These are phyloP conservation scores for Leucoma salicis DNA, from an alignment of 2,888 invertebrate species.

Conservation along the genomic window DNA sequence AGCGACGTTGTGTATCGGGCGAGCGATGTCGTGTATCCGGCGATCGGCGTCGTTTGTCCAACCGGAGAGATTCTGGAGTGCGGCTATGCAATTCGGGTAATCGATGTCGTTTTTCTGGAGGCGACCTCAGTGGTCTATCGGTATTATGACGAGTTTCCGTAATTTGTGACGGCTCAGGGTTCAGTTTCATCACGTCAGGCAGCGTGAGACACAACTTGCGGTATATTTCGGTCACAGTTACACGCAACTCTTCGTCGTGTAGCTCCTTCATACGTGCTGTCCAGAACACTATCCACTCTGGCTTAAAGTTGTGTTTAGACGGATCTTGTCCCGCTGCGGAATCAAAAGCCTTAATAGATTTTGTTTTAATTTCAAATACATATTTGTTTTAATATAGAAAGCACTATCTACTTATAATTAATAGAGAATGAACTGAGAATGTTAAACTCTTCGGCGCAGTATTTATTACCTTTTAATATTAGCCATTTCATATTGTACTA, in stretches of 20 bases:
- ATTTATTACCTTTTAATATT: too few species aligned
- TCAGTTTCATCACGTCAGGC: conserved; percentile 39
- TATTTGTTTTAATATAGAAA: too few species aligned
- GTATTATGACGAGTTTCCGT: conserved; percentile 1
- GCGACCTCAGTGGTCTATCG: not conserved
- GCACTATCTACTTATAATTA: too few species aligned
- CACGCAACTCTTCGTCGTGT: conserved; percentile 85
- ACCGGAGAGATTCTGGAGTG: conserved; percentile 8
- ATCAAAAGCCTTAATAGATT: too few species aligned
- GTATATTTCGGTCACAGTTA: conserved; percentile 86
- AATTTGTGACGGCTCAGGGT: conserved; percentile 10
- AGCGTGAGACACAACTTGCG: conserved; percentile 80
- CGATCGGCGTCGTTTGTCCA: conserved; percentile 2
- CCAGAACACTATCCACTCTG: conserved; percentile 95
- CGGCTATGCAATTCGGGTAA: not conserved
- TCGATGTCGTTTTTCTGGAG: conserved; percentile 4
- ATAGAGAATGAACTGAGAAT: too few species aligned
- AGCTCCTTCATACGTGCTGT: conserved; percentile 90
- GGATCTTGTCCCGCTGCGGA: conserved; percentile 86
- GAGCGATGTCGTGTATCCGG: conserved; percentile 14
- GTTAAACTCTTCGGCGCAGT: too few species aligned
- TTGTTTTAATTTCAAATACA: too few species aligned
- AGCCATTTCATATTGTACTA: too few species aligned
- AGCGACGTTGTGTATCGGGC: conserved; percentile 7
- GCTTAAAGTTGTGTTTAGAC: conserved; percentile 91